Conservation (phyloP, 2,888 invertebrate species). For the Xestoiulus laeticollis region DNA sequence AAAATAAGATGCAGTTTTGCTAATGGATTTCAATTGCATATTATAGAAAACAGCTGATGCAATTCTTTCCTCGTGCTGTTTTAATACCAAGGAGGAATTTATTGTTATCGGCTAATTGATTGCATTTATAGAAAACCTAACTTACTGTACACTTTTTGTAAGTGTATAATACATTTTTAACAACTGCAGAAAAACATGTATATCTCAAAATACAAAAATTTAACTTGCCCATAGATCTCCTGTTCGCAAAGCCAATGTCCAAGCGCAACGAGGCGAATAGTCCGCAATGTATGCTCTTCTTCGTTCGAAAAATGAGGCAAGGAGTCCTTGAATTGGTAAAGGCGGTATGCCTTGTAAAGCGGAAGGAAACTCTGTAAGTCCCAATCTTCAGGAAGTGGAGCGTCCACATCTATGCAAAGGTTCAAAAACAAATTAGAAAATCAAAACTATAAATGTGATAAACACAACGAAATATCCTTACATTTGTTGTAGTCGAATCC, state of each 20-base stretch:
- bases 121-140: too few relatives aligned
- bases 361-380: constrained; percentile 83
- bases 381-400: constrained; percentile 80
- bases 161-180: background rate
- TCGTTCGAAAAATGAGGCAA: constrained; percentile 59
- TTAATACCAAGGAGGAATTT: too few relatives aligned
- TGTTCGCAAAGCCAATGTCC: constrained; percentile 63
- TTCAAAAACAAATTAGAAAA: background rate
- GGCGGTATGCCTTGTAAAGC: constrained; percentile 66
- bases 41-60: background rate
- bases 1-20: background rate
- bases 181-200: background rate
- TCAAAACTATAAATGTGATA: background rate
- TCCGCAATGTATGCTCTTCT: constrained; percentile 61
- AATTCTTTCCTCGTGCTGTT: too few relatives aligned
- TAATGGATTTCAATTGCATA: background rate
- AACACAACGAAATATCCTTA: constrained; percentile 63
- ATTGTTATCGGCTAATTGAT: too few relatives aligned
- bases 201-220: background rate
- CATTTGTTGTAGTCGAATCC: constrained; percentile 68
- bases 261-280: constrained; percentile 62
- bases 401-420: constrained; percentile 68
- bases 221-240: constrained; percentile 56
- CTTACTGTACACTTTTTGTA: too few relatives aligned
- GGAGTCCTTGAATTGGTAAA: constrained; percentile 61